Evolutionary conservation across 2,797 vertebrate genomes (phyloP).

Genomic region (Gambelia wislizenii): DNA sequence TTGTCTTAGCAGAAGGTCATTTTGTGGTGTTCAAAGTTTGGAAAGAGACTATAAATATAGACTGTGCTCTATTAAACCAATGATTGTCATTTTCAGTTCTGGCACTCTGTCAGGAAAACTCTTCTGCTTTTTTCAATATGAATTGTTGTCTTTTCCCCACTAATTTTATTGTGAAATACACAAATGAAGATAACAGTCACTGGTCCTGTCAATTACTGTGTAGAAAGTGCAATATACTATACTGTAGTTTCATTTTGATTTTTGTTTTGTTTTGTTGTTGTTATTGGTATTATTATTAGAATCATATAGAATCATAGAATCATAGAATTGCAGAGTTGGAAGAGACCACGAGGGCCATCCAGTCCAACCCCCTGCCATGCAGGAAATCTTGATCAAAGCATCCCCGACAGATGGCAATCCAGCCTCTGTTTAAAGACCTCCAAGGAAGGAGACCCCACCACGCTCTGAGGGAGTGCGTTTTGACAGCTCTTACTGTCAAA

Average conservation of each 20-base stretch:
- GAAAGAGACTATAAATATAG: not conserved
- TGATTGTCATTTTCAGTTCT: not conserved
- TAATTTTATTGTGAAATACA: not conserved
- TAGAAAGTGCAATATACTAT: not conserved
- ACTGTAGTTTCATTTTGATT: too few species aligned
- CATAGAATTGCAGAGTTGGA: too few species aligned
- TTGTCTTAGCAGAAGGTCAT: not conserved
- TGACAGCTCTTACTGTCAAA: too few species aligned
- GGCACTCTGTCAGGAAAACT: not conserved
- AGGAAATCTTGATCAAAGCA: too few species aligned
- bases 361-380: too few species aligned
- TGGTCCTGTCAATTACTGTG: not conserved
- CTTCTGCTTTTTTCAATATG: not conserved
- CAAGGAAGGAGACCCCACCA: too few species aligned
- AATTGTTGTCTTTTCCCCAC: not conserved
- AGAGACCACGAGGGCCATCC: too few species aligned
- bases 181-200: not conserved
- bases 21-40: not conserved
- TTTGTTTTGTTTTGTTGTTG: not conserved
- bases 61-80: not conserved
- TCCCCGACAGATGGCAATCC: too few species aligned
- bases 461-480: too few species aligned
- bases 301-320: too few species aligned
- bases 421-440: too few species aligned
- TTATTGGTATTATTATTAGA: too few species aligned